These are phyloP conservation scores for Rhaphigaster nebulosa DNA, from an alignment of 2,888 invertebrate genomes.

Conservation along the genomic window DNA sequence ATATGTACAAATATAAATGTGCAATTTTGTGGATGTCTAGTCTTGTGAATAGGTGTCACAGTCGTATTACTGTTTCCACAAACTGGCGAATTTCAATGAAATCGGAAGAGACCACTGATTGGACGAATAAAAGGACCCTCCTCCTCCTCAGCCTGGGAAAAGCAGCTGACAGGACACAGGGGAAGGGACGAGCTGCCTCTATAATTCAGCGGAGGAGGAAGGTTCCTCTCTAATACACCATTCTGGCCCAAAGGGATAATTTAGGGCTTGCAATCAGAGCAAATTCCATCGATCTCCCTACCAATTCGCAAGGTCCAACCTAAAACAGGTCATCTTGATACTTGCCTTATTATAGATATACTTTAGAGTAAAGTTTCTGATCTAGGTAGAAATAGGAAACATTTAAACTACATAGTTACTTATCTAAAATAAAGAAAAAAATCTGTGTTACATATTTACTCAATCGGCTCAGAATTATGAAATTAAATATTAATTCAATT, in stretches of 20 bases:
- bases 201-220: background rate
- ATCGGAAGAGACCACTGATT: background rate
- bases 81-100: background rate
- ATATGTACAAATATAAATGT: too few species aligned
- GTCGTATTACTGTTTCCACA: background rate
- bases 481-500: too few species aligned
- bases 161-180: conserved; percentile 20
- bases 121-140: background rate
- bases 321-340: background rate
- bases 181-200: conserved; percentile 1
- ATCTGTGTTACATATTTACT: too few species aligned
- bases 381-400: too few species aligned
- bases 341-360: background rate
- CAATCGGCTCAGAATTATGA: too few species aligned
- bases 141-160: background rate
- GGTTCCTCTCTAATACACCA: conserved; percentile 16
- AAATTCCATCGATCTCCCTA: background rate
- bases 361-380: background rate
- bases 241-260: background rate
- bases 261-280: conserved; percentile 3
- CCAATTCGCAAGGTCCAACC: background rate
- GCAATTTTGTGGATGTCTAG: too few species aligned
- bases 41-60: too few species aligned
- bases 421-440: too few species aligned
- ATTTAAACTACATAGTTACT: too few species aligned